These are phyloP conservation scores for Stictocephala bisonia DNA, from an alignment of 2,888 invertebrate species.

Conservation along the genomic window DNA sequence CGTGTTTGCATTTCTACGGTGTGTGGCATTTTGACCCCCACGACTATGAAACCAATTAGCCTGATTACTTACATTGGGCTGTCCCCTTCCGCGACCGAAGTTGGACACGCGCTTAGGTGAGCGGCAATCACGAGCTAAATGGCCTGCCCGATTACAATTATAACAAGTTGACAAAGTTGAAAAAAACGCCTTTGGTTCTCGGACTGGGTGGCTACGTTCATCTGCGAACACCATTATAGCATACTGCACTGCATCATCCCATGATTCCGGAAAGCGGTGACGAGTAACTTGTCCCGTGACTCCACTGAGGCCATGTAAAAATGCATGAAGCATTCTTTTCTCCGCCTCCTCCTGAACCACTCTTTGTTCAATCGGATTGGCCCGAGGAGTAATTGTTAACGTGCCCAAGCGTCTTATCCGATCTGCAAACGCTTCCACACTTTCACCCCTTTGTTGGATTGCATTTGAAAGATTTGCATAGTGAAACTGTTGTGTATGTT, in stretches of 20 bases:
- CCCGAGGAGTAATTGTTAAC: not conserved
- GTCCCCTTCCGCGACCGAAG: not conserved
- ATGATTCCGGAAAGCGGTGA: not conserved
- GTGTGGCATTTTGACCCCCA: not conserved
- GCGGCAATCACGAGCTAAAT: not conserved
- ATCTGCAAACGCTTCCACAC: not conserved
- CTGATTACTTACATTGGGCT: too few species aligned
- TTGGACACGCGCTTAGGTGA: not conserved
- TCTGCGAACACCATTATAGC: conserved; percentile 5
- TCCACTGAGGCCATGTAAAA: not conserved
- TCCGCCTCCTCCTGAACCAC: not conserved
- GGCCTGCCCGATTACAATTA: not conserved
- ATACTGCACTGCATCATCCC: conserved; percentile 17
- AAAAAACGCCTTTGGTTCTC: not conserved
- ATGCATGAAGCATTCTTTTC: not conserved
- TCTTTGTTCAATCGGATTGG: too few species aligned
- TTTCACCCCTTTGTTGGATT: not conserved
- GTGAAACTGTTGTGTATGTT: conserved; percentile 11
- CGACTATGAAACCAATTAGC: too few species aligned
- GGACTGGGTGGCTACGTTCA: not conserved
- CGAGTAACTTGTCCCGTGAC: conserved; percentile 7
- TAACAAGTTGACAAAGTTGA: conserved; percentile 10
- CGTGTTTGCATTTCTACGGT: too few species aligned
- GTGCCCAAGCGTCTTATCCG: not conserved
- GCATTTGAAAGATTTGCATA: conserved; percentile 8